These are phyloP conservation scores for Cyanistes caeruleus DNA, from an alignment of 2,113 vertebrate genomes.

Conservation along the genomic window DNA sequence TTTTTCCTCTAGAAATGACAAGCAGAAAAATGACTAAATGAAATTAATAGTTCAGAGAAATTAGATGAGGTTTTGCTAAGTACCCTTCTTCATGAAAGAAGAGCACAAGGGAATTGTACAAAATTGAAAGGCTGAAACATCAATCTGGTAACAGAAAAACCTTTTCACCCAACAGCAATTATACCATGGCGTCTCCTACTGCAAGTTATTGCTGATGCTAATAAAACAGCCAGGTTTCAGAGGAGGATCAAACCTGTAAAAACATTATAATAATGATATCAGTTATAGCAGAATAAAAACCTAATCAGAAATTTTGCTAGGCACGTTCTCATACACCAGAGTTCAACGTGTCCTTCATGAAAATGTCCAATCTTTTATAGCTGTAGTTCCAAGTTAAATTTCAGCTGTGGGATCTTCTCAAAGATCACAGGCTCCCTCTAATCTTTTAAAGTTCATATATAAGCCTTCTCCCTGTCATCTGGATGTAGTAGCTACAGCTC, in stretches of 20 bases:
- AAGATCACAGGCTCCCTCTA: not conserved
- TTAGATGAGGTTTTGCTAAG: not conserved
- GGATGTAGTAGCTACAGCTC: not conserved
- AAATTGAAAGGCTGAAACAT: slow-evolving; percentile 1
- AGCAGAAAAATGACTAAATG: not conserved
- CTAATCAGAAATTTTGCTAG: not conserved
- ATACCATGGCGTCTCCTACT: not conserved
- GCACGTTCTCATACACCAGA: not conserved
- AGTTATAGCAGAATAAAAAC: not conserved
- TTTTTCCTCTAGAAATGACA: not conserved
- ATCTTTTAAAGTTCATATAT: not conserved
- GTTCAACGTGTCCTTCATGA: not conserved
- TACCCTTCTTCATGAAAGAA: not conserved
- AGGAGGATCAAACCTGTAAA: not conserved
- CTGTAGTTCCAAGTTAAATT: not conserved
- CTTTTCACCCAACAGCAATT: not conserved
- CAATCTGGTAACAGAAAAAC: not conserved
- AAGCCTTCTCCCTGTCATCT: not conserved
- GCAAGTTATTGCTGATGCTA: not conserved
- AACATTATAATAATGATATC: not conserved
- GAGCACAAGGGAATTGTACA: not conserved
- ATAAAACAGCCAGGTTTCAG: not conserved
- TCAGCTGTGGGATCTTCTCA: not conserved
- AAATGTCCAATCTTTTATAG: not conserved
- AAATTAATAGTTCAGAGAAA: not conserved